A percentile compares a stretch with the other conserved stretches of the same genome.
Evolutionary conservation across 2,888 invertebrate genomes (phyloP).

Genomic region (Adelognathus sp.): DNA sequence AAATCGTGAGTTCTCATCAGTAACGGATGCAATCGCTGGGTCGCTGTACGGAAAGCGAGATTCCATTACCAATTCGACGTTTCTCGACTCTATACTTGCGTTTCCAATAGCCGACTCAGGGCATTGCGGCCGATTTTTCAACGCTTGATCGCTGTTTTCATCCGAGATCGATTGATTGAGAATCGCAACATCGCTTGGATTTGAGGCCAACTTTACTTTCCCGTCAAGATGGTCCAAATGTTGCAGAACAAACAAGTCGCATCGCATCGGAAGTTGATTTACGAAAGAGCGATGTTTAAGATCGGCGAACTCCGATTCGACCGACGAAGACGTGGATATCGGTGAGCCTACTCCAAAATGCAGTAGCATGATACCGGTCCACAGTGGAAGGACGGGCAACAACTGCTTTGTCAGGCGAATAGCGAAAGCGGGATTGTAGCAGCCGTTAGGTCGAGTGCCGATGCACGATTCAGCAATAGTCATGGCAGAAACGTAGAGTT

Average conservation of each 20-base stretch:
- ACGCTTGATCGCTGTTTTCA: not conserved
- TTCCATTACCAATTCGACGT: not conserved
- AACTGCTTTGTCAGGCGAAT: slow-evolving; percentile 36
- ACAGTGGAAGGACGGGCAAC: slow-evolving; percentile 52
- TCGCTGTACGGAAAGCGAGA: not conserved
- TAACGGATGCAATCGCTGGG: not conserved
- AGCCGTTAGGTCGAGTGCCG: slow-evolving; percentile 54
- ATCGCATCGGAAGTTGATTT: slow-evolving; percentile 51
- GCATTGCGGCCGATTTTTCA: not conserved
- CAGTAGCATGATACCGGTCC: slow-evolving; percentile 56
- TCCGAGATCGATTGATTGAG: not conserved
- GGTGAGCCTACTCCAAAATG: slow-evolving; percentile 39
- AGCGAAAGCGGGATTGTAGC: slow-evolving; percentile 51
- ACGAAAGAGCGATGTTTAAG: slow-evolving; percentile 47
- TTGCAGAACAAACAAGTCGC: slow-evolving; percentile 56
- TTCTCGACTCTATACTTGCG: not conserved
- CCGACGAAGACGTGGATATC: slow-evolving; percentile 59
- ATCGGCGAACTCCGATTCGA: slow-evolving; percentile 55
- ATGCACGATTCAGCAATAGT: slow-evolving; percentile 23
- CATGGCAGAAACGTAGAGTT: slow-evolving; percentile 32
- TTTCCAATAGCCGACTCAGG: not conserved
- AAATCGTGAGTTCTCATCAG: not conserved
- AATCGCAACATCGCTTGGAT: slow-evolving; percentile 26
- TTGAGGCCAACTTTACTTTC: slow-evolving; percentile 55
- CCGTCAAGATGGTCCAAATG: slow-evolving; percentile 58